Conservation (phyloP, 2,797 vertebrate genomes). For the Cyclura pinguis region DNA sequence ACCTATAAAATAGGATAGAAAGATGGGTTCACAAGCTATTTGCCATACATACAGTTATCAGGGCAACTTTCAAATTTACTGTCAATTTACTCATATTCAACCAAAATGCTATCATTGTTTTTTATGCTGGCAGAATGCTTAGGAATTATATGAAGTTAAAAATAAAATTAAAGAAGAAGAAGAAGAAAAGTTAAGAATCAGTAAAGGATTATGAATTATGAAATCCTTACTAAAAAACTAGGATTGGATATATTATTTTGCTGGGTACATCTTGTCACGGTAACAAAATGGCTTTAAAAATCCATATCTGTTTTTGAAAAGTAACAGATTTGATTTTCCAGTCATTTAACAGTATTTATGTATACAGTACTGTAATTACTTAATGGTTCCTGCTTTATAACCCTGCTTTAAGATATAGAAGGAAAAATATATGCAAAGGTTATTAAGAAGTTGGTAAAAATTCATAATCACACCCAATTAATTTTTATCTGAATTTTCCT, state of each 20-base stretch:
- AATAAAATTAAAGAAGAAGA: no score
- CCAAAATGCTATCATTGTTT: not conserved
- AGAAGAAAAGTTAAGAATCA: not conserved
- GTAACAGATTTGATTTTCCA: slow-evolving; percentile 18
- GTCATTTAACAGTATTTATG: slow-evolving; percentile 15
- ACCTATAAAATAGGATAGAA: not conserved
- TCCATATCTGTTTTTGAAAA: not conserved
- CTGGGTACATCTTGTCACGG: not conserved
- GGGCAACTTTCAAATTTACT: not conserved
- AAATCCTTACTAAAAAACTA: not conserved
- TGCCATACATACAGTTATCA: not conserved
- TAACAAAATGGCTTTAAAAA: not conserved
- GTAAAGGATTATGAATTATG: not conserved
- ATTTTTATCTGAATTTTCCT: slow-evolving; percentile 37
- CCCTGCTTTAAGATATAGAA: slow-evolving; percentile 27
- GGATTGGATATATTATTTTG: not conserved
- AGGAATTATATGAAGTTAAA: not conserved
- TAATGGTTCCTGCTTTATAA: slow-evolving; percentile 32
- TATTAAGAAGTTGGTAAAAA: slow-evolving; percentile 40
- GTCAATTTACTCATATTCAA: not conserved
- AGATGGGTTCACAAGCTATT: not conserved
- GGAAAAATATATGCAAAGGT: slow-evolving; percentile 1
- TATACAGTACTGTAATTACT: slow-evolving; percentile 33
- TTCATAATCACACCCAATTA: slow-evolving; percentile 31
- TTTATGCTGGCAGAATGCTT: not conserved